Evolutionary conservation across 2,888 invertebrate species (phyloP), one percentile per base, ranked within the genome.

Genomic region (Zygothrica quintamaculata): DNA sequence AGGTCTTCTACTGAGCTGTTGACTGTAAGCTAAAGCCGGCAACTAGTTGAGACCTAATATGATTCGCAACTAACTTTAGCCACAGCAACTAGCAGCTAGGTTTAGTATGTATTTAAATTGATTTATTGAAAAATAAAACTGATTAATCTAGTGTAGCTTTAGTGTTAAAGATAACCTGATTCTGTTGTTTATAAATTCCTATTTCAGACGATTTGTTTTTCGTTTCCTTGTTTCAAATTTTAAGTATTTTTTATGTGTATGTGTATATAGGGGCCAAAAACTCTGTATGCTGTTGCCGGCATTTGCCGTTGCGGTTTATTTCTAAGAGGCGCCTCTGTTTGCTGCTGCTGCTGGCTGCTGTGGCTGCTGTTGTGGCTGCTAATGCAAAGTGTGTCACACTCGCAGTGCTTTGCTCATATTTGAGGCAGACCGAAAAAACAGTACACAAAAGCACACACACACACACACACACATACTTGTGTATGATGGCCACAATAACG

Each of bases 251-350:
- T n/a, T 22, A 5, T 22, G 18, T 22, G 18, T 22, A 5, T 22
- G 18, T 22, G 18, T 22, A 22, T 22, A 22, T 62, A 62, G 70
- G 52, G 53, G 70, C 52, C 62, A 71, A 46, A 26, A n/a, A 5
- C 64, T 48, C 11, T 69, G 62, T 69, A 53, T 62, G 52, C 26
- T 51, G 13, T 55, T 37, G 75, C 75, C 71, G 75, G 71, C 75
- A 58, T 64, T 71, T 74, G 65, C 22, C 51, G 43, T 33, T 70
- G 74, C 50, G 74, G 70, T 55, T 69, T 36, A n/a, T 57, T 44
- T 37, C 5, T 56, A 26, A 48, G 61, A 68, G 65, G 48, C 65
- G 65, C 71, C 60, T 53, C 52, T 29, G 43, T 29, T 18, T 22
- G 48, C 39, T 31, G 50, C 37, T n/a, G 13, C 29, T n/a, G n/a